phyloP scores from a whole-genome alignment of 2,797 vertebrate species.

The Lacerta viridis region DNA sequence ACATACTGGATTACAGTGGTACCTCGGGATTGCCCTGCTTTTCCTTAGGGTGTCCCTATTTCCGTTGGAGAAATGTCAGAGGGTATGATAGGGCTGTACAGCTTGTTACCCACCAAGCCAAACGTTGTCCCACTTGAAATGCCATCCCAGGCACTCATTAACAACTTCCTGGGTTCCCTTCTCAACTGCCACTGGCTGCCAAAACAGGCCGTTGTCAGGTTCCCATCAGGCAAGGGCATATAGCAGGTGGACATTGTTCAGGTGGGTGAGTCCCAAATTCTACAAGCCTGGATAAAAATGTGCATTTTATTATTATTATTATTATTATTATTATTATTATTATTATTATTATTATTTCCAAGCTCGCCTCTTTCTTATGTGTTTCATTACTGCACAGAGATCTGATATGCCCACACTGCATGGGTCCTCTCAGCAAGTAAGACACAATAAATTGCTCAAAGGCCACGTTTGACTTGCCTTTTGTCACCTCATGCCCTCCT shows the following conservation, averaged over 20 bases:
- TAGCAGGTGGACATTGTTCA: not conserved
- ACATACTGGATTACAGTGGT: no score
- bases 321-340: no score
- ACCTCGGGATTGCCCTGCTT: no score
- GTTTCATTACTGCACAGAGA: not conserved
- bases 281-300: no score
- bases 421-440: constrained; percentile 23
- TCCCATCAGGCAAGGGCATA: not conserved
- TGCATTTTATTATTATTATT: no score
- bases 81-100: no score
- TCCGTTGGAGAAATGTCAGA: no score
- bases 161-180: not conserved
- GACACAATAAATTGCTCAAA: constrained; percentile 29
- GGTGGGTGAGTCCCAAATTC: no score
- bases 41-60: no score
- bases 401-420: not conserved
- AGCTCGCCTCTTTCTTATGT: not conserved
- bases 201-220: not conserved
- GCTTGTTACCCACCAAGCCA: not conserved
- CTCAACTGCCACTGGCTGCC: not conserved
- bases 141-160: not conserved
- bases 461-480: constrained; percentile 51
- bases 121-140: not conserved
- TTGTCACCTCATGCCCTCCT: constrained; percentile 46
- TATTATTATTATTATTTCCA: not conserved